These are phyloP conservation scores for Sarcoramphus papa DNA, from an alignment of 2,797 vertebrate species.

Conservation along the genomic window DNA sequence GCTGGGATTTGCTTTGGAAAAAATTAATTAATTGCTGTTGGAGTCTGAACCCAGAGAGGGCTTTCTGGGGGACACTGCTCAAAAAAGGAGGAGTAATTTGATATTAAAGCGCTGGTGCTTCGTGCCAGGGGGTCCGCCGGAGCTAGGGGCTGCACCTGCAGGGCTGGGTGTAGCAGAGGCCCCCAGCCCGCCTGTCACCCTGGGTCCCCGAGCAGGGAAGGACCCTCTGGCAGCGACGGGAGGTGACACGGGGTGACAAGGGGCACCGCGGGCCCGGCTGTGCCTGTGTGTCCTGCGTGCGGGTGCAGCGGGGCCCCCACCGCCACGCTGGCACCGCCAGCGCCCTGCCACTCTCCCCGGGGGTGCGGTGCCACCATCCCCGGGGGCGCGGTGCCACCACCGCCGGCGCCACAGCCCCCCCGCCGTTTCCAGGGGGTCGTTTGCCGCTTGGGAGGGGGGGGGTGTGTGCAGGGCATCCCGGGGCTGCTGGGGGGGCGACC, in stretches of 20 bases:
- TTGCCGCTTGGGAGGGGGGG: background rate
- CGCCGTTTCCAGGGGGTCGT: background rate
- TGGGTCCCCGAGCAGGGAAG: background rate
- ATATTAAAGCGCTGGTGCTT: background rate
- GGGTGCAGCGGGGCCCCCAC: background rate
- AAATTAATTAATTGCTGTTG: background rate
- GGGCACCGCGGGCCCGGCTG: background rate
- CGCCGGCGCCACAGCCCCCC: background rate
- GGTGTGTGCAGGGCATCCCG: background rate
- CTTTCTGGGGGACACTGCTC: background rate
- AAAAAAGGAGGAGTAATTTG: background rate
- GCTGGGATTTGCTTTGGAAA: background rate
- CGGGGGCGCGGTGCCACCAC: background rate
- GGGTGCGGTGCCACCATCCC: background rate
- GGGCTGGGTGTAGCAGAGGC: background rate
- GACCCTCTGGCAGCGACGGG: background rate
- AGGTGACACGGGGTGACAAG: background rate
- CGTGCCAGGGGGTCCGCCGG: rapidly evolving
- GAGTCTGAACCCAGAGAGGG: background rate
- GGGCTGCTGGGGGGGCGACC: background rate
- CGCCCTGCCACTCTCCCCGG: background rate
- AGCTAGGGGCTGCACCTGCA: background rate
- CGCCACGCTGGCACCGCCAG: background rate
- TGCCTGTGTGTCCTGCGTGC: background rate
- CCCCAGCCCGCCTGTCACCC: background rate